A percentile compares a stretch with the other conserved stretches of the same genome.
Conservation (phyloP, 2,888 invertebrate species). For the Trachelus iudaicus region DNA sequence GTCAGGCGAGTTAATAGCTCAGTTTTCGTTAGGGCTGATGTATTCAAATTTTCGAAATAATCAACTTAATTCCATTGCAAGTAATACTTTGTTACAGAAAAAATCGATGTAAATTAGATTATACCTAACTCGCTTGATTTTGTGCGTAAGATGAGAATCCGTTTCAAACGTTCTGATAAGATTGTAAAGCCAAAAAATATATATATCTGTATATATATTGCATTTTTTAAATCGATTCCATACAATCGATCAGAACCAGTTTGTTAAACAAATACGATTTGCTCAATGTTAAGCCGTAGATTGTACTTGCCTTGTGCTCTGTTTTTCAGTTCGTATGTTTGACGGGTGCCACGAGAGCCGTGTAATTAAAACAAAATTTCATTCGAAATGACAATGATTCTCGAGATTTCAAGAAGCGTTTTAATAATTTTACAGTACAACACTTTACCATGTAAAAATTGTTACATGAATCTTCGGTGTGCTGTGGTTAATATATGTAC, state of each 20-base stretch:
- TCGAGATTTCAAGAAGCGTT: not conserved
- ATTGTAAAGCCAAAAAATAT: constrained; percentile 56
- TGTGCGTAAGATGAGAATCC: not conserved
- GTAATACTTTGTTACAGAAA: too few species aligned
- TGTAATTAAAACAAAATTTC: not conserved
- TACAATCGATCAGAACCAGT: constrained; percentile 13
- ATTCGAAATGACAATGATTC: not conserved
- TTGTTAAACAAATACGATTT: constrained; percentile 16
- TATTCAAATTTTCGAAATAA: not conserved
- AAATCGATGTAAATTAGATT: not conserved
- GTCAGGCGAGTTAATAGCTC: not conserved
- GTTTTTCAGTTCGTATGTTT: not conserved
- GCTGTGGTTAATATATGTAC: not conserved
- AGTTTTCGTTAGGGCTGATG: too few species aligned
- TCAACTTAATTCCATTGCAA: too few species aligned
- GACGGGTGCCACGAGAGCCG: not conserved
- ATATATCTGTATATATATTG: not conserved
- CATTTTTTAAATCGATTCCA: not conserved
- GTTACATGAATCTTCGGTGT: not conserved
- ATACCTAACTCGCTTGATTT: not conserved
- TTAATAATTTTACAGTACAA: not conserved
- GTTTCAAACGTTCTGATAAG: constrained; percentile 33
- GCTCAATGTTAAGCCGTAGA: constrained; percentile 16
- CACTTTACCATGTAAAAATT: not conserved
- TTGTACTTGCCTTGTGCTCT: constrained; percentile 9